Evolutionary conservation across 2,113 vertebrate genomes (phyloP).

Genomic region (Glaucomys volans): DNA sequence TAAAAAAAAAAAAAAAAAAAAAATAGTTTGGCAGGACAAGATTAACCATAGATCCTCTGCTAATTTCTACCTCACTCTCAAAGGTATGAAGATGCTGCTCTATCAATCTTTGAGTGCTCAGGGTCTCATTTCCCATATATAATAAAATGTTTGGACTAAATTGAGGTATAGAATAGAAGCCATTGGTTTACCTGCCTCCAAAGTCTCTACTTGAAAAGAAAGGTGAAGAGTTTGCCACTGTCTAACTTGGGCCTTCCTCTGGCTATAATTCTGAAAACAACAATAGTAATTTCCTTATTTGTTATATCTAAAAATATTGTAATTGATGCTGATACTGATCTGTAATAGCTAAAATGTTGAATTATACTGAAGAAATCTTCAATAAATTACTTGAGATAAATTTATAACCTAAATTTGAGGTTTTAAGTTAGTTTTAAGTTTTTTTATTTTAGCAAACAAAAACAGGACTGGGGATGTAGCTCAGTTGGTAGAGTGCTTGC

Average conservation of each 20-base stretch:
- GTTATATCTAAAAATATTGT: not conserved
- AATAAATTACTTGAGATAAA: not conserved
- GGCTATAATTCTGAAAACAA: slow-evolving; percentile 39
- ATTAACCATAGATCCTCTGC: not conserved
- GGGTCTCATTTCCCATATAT: not conserved
- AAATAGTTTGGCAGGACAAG: not conserved
- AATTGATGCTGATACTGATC: not conserved
- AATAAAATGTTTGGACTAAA: not conserved
- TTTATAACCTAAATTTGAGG: not conserved
- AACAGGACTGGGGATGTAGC: no score
- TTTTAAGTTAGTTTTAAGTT: not conserved
- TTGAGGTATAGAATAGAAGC: not conserved
- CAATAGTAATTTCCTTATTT: slow-evolving; percentile 12
- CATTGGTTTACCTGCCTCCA: slow-evolving; percentile 4
- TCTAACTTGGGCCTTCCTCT: not conserved
- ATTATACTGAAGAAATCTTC: not conserved
- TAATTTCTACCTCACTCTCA: not conserved
- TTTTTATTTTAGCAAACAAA: no score
- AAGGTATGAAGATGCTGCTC: not conserved
- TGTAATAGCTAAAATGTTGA: not conserved
- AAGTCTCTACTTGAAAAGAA: not conserved
- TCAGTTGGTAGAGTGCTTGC: no score
- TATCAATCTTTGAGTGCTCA: not conserved
- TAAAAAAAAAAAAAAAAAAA: no score
- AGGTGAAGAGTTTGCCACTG: not conserved